Evolutionary conservation across 2,888 invertebrate genomes (phyloP), one percentile per base, ranked within the genome.

Genomic region (Erebia aethiops): DNA sequence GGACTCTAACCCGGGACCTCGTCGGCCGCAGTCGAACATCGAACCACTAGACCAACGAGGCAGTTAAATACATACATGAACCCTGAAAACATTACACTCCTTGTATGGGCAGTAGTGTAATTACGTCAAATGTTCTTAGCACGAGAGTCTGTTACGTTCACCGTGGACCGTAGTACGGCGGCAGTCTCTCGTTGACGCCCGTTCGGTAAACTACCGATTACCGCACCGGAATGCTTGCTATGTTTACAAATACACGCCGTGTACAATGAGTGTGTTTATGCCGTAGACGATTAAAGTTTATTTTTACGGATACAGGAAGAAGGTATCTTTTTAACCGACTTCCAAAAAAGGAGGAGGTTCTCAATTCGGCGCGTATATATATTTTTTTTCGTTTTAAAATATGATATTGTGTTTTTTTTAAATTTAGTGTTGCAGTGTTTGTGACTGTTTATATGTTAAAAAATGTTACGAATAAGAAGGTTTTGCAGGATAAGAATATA

Each of bases 151-250:
- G 51, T 64, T 61, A 61, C 70, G 56, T 8, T 52, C 21, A 56
- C 69, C 26, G 49, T 62, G 16, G 62, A 69, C 67, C 56, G 46
- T 54, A 16, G 63, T 18, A 41, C 35, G 21, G 56, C 75, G 74
- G 69, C 80, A 80, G 80, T 80, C 70, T 74, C 69, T 54, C 57
- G 65, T 66, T 69, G 76, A 71, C 74, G 18, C 60, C 61, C 75
- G 74, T 26, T 43, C 75, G 70, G 35, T 65, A 61, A 56, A 75
- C 73, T 74, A 63, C 71, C 67, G 18, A 73, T 72, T 74, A 66
- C 70, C 65, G 41, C 43, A 61, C 63, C 26, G 18, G 58, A 60
- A 71, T 56, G 54, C 26, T 18, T 35, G 11, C 21, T 41, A 74
- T 75, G 75, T 75, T 75, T 75, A 75, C 70, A 70, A 72, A 75